Base-by-base conservation (phyloP, 2,113 vertebrate species). In the Protobothrops mucrosquamatus region DNA sequence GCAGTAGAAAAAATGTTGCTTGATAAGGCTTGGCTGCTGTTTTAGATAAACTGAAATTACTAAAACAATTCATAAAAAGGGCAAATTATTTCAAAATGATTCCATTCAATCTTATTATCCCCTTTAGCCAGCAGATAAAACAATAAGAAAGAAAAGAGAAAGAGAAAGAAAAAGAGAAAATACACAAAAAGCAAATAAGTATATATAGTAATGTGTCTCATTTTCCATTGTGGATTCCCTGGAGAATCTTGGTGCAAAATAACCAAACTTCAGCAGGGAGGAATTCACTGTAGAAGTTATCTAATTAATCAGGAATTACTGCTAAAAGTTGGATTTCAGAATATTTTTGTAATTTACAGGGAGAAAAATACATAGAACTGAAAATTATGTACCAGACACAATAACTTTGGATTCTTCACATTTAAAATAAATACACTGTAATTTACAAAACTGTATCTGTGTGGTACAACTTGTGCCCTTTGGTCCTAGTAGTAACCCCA, bases 311-410 rank as follows among this genome's bases (percentile, higher is more conserved):
- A 43, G 34, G 34, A 81, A 81, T 34, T 81, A 43, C 34, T 81
- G 34, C 34, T 43, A 81, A 81, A 81, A 43, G 18, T 39, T 39
- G 34, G 34, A 22, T 81, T 81, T 81, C 18, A 22, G 18, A 81
- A 22, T 74, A 12, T 9, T 43, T 81, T 81, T 81, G 74, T 11
- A 85, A 46, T 2, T 48, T 85, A 26, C 22, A 85, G 85, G 8
- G 20, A 34, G 18, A 91, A 43, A 24, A 54, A 88, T 95, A 74
- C 15, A 87, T 91, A 88, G 0, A 93, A 93, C 86, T 39, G 74
- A 57, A 43, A 46, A 43, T 43, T 23, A 57, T 24, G 26, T 12
- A n/a, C 5, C 34, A 57, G 56, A 64, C 11, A 8, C 14, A 43
- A 34, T 55, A 91, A 85, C 23, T 85, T 24, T 81, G 64, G 48